Evolutionary conservation across 2,113 vertebrate genomes (phyloP).

Genomic region (Eleginops maclovinus): DNA sequence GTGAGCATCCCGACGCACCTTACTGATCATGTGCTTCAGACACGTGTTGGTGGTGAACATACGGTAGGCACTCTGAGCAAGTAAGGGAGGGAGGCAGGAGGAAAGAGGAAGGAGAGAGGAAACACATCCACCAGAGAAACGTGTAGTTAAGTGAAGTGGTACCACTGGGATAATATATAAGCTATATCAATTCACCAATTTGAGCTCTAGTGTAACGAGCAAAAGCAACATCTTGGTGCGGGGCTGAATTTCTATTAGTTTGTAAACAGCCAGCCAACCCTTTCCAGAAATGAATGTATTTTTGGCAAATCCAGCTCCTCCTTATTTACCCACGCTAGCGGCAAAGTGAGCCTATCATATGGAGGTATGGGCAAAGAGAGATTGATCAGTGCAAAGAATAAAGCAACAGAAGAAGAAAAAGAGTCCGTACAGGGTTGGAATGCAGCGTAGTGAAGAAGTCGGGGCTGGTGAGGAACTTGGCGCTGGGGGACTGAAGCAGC

Average conservation of each 20-base stretch:
- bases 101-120: not conserved
- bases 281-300: too few species aligned
- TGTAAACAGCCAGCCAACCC: not conserved
- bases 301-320: too few species aligned
- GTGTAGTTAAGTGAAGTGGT: not conserved
- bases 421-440: slow-evolving; percentile 93
- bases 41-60: slow-evolving; percentile 98
- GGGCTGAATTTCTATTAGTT: not conserved
- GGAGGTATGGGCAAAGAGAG: not conserved
- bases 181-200: not conserved
- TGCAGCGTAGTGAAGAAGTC: slow-evolving; percentile 99
- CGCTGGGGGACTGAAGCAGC: slow-evolving; percentile 94
- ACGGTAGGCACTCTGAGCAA: slow-evolving; percentile 93
- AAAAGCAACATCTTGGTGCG: not conserved
- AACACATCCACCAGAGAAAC: slow-evolving; percentile 8
- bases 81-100: not conserved
- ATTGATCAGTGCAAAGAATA: not conserved
- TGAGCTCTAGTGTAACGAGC: not conserved
- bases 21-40: slow-evolving; percentile 99
- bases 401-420: not conserved
- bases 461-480: slow-evolving; percentile 97
- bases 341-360: too few species aligned
- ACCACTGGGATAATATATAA: not conserved
- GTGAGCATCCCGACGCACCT: slow-evolving; percentile 94
- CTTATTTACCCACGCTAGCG: too few species aligned